phyloP scores from a whole-genome alignment of 2,113 vertebrate species.

The Alaudala cheleensis region DNA sequence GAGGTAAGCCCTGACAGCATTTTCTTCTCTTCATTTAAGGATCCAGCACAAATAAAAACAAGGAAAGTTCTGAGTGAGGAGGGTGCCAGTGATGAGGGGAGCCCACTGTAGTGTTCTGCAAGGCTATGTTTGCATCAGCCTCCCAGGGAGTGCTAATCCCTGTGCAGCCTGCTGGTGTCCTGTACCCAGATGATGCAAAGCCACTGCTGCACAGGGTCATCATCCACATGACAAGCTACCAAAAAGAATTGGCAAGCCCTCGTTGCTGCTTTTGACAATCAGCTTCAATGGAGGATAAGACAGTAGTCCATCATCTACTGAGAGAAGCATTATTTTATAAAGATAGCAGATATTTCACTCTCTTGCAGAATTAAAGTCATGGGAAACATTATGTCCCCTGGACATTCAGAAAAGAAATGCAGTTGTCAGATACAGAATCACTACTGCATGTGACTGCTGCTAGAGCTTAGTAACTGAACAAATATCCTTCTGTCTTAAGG shows the following conservation, averaged over 20 bases:
- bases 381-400: neutral
- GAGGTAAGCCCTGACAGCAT: neutral
- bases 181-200: neutral
- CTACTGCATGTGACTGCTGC: neutral
- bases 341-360: neutral
- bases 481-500: neutral
- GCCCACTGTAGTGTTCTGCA: neutral
- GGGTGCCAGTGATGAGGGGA: neutral
- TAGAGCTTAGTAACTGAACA: neutral
- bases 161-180: neutral
- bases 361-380: neutral
- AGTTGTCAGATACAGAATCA: neutral
- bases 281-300: neutral
- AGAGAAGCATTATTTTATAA: neutral
- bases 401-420: neutral
- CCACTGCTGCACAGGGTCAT: neutral
- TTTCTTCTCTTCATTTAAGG: neutral
- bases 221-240: neutral
- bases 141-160: neutral
- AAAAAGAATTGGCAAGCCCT: neutral
- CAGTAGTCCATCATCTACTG: neutral
- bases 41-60: neutral
- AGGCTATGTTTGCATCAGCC: accelerated
- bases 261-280: neutral
- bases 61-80: neutral